A percentile compares a stretch with the other conserved stretches of the same genome.
Evolutionary conservation across 1,140 invertebrate species (phyloP).

Genomic region (Lepidurus packardi): DNA sequence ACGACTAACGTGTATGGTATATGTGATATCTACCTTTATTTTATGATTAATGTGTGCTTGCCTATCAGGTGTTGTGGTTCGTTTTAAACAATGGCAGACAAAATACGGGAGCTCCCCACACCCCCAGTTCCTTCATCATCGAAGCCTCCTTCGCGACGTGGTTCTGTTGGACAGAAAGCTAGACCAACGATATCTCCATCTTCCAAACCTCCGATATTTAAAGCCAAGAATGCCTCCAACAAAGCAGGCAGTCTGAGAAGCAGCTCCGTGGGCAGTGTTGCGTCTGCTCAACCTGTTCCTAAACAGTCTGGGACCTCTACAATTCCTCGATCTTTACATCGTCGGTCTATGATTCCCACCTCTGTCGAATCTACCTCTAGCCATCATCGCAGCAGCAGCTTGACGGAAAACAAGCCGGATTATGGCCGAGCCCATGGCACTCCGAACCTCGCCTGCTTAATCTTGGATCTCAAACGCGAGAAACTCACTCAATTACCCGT

Average conservation of each 20-base stretch:
- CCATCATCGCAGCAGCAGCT: slow-evolving; percentile 13
- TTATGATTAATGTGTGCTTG: not conserved
- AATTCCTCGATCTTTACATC: not conserved
- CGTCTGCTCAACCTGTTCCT: not conserved
- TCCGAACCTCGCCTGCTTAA: not conserved
- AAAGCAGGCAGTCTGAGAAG: not conserved
- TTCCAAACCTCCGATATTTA: not conserved
- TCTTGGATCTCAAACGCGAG: slow-evolving; percentile 21
- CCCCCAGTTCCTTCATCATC: not conserved
- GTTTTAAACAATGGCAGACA: not conserved
- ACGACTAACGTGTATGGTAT: not conserved
- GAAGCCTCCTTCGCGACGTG: not conserved
- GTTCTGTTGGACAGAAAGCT: not conserved
- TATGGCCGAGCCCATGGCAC: not conserved
- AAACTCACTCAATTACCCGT: not conserved
- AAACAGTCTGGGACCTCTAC: not conserved
- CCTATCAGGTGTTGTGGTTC: not conserved
- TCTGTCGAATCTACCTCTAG: not conserved
- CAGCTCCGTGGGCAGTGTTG: not conserved
- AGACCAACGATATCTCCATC: not conserved
- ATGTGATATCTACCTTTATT: not conserved
- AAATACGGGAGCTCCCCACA: not conserved
- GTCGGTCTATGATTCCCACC: not conserved
- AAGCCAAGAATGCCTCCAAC: not conserved
- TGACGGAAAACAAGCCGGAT: slow-evolving; percentile 10